These are phyloP conservation scores for Chrysolina americana DNA, from an alignment of 2,888 invertebrate genomes.

Conservation along the genomic window DNA sequence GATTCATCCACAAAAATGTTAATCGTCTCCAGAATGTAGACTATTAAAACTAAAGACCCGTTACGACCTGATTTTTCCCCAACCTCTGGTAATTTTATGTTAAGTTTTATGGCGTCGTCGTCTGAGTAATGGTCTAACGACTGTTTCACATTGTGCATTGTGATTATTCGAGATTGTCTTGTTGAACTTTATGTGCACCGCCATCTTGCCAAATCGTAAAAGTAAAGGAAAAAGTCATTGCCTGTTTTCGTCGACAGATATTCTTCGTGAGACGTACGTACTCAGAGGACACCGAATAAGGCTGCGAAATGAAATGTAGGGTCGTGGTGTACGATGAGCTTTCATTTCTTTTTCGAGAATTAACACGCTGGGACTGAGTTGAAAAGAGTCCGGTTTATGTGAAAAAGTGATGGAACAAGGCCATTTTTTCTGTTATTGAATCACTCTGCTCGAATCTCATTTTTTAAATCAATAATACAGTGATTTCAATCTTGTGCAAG, in stretches of 20 bases:
- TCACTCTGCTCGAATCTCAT: too few relatives aligned
- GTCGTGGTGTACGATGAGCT: slow-evolving; percentile 9
- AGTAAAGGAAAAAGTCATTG: slow-evolving; percentile 10
- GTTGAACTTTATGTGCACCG: slow-evolving; percentile 2
- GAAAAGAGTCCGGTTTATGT: background rate
- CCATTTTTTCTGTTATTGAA: too few relatives aligned
- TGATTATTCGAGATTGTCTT: background rate
- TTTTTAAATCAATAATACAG: too few relatives aligned
- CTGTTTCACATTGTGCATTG: too few relatives aligned
- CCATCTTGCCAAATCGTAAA: background rate
- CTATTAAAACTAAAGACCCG: background rate
- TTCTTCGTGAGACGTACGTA: slow-evolving; percentile 25
- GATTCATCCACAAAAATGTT: too few relatives aligned
- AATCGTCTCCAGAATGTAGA: too few relatives aligned
- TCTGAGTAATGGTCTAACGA: background rate
- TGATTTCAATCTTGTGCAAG: too few relatives aligned
- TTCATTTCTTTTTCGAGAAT: background rate
- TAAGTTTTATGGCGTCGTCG: background rate
- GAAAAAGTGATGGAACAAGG: too few relatives aligned
- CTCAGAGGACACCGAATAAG: slow-evolving; percentile 37
- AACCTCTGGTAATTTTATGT: background rate
- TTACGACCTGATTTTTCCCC: background rate
- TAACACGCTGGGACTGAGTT: background rate
- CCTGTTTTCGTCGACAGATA: background rate
- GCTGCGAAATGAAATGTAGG: slow-evolving; percentile 36